Evolutionary conservation across 2,888 invertebrate genomes (phyloP).

Genomic region (Cyaniris semiargus): DNA sequence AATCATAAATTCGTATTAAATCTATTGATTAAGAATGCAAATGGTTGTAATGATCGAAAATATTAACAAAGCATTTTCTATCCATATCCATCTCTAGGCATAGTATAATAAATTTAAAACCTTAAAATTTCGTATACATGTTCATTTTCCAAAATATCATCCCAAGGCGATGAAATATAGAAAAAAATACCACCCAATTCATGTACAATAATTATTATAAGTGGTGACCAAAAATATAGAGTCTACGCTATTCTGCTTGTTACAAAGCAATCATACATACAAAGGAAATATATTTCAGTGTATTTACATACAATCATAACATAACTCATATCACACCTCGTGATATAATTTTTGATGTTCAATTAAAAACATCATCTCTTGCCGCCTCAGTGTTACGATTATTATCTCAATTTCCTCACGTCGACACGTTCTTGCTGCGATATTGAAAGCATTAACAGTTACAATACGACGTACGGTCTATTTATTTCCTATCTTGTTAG

Average conservation of each 20-base stretch:
- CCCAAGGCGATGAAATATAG: too few species aligned
- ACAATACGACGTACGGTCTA: neutral
- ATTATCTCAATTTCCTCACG: neutral
- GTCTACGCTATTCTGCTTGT: neutral
- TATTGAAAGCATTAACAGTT: neutral
- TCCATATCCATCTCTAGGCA: too few species aligned
- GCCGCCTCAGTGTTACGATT: neutral
- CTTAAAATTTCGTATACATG: too few species aligned
- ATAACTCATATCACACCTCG: neutral
- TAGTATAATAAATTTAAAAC: too few species aligned
- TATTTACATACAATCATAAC: neutral
- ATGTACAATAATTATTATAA: too few species aligned
- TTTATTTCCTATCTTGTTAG: neutral
- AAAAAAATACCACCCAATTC: too few species aligned
- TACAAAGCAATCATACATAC: neutral
- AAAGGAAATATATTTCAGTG: neutral
- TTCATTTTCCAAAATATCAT: too few species aligned
- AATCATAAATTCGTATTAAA: neutral
- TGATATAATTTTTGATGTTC: neutral
- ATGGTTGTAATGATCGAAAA: neutral
- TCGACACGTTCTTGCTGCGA: neutral
- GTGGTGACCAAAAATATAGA: neutral
- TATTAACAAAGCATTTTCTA: neutral
- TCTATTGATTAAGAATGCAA: neutral
- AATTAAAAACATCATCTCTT: neutral